Percentiles rank a stretch among this genome's conserved stretches.
phyloP scores from a whole-genome alignment of 2,888 invertebrate species.

The Microplitis manilae region DNA sequence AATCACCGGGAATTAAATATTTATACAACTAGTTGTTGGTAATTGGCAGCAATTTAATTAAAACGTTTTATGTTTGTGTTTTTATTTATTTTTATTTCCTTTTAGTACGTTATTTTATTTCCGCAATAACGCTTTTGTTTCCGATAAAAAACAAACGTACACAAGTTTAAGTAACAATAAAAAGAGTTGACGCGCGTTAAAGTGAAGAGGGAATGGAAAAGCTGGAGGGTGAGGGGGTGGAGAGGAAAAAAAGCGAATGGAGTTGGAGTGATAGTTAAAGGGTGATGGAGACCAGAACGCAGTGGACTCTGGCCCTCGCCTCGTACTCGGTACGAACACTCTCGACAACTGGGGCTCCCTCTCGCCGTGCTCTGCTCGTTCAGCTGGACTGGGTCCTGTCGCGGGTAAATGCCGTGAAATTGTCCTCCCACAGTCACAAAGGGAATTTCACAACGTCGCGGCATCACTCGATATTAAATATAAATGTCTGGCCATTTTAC shows the following conservation, averaged over 20 bases:
- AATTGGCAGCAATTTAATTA: too few relatives aligned
- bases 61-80: constrained; percentile 28
- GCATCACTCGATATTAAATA: constrained; percentile 61
- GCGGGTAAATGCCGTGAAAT: constrained; percentile 70
- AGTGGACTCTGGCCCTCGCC: neutral
- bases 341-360: constrained; percentile 13
- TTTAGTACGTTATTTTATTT: constrained; percentile 64
- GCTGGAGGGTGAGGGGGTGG: constrained; percentile 31
- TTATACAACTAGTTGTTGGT: too few relatives aligned
- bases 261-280: constrained; percentile 35
- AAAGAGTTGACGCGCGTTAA: constrained; percentile 38
- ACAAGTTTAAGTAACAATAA: constrained; percentile 51
- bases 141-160: constrained; percentile 46
- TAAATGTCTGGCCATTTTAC: constrained; percentile 64
- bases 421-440: constrained; percentile 69
- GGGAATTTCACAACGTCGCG: constrained; percentile 62
- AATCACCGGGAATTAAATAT: too few relatives aligned
- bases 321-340: neutral
- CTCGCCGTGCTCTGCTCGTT: constrained; percentile 61
- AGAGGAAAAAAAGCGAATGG: constrained; percentile 28
- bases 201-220: constrained; percentile 35
- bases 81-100: constrained; percentile 18
- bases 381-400: constrained; percentile 59
- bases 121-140: constrained; percentile 68
- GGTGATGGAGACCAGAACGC: constrained; percentile 37